Evolutionary conservation across 2,797 vertebrate genomes (phyloP).

Genomic region (Trachurus trachurus): DNA sequence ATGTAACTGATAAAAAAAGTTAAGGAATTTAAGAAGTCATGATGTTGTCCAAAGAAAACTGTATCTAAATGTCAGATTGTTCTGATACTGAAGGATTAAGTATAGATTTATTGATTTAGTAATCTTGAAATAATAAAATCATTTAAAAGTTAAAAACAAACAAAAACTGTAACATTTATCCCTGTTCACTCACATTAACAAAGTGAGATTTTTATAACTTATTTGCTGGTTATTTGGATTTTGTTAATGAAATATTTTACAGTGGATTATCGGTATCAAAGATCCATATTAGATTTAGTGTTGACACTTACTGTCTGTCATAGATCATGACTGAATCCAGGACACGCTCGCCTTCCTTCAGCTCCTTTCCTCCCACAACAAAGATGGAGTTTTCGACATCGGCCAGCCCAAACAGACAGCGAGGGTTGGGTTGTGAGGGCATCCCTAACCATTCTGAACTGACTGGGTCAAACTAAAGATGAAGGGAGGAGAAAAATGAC

Average conservation of each 20-base stretch:
- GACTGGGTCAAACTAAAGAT: conserved; percentile 92
- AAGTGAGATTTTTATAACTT: too few species aligned
- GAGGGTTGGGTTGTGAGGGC: conserved; percentile 94
- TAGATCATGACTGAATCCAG: conserved; percentile 96
- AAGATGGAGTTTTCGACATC: conserved; percentile 96
- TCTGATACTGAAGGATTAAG: background rate
- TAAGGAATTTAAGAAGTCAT: background rate
- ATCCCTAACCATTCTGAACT: conserved; percentile 97
- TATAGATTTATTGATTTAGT: background rate
- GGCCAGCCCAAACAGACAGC: conserved; percentile 95
- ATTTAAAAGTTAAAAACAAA: background rate
- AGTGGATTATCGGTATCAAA: background rate
- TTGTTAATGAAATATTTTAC: background rate
- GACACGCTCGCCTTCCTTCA: conserved; percentile 95
- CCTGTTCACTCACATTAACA: too few species aligned
- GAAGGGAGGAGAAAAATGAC: conserved; percentile 24
- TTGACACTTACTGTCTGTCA: conserved; percentile 91
- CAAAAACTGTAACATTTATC: background rate
- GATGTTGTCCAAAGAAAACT: background rate
- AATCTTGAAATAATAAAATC: too few species aligned
- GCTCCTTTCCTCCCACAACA: conserved; percentile 94
- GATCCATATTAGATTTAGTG: background rate
- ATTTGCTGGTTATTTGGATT: background rate
- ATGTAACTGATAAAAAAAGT: background rate
- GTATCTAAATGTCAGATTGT: background rate